Evolutionary conservation across 2,113 vertebrate species (phyloP), one percentile per base, ranked within the genome.

Genomic region (Struthidea cinerea): DNA sequence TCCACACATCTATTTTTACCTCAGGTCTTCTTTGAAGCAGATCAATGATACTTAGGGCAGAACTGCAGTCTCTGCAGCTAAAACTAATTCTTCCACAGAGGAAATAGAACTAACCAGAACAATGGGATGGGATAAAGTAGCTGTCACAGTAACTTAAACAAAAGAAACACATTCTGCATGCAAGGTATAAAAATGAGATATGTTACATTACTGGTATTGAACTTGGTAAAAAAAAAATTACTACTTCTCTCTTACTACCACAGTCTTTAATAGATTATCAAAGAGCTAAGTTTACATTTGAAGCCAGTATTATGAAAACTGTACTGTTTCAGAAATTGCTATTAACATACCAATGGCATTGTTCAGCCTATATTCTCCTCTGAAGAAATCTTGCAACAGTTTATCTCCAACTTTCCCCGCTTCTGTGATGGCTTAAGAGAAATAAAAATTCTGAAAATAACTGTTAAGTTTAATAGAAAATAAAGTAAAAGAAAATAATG

Each of bases 331-430:
- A 82, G 46, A 87, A 83, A 37, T 57, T 68, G 37, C 50, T 89
- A 16, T 44, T 28, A 91, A 97, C 98, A 28, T 97, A 99, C 99
- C 99, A 76, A 99, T 95, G 4, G 98, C 96, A 78, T 98, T 98
- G 97, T 99, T 99, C 87, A 99, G 96, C 1, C 71, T 96, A 64
- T 99, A 99, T 91, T 99, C 99, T 90, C 98, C 98, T 93, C 97
- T 98, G 97, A 99, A 99, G 67, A 99, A 99, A 92, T 98, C 98
- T 87, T 97, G 89, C 16, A 79, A 2, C 16, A 99, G 19, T 33
- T 95, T 91, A 63, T 59, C 97, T 57, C 98, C 98, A 44, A 16
- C 61, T 96, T 97, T 99, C 42, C 97, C 97, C 1, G 98, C 98
- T 52, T 99, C 98, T 79, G 96, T 94, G 50, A 99, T 55, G 28